Evolutionary conservation across 2,113 vertebrate genomes (phyloP).

Genomic region (Physeter macrocephalus): DNA sequence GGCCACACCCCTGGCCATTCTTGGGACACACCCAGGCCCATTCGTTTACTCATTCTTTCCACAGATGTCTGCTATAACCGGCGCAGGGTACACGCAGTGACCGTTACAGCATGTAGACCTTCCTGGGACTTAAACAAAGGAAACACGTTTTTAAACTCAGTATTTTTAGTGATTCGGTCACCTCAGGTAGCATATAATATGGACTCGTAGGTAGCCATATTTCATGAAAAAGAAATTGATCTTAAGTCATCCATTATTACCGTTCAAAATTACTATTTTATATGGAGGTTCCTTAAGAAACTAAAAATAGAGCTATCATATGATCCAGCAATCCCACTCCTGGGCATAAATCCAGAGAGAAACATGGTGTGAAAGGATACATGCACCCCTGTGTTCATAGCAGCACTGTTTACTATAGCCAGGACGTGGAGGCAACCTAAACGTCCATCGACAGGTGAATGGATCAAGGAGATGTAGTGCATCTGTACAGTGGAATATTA

Average conservation of each 20-base stretch:
- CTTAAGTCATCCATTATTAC: not conserved
- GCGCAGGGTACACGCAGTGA: rapidly evolving
- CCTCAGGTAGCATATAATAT: not conserved
- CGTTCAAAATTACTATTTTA: not conserved
- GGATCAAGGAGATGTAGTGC: rapidly evolving
- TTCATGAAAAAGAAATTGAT: not conserved
- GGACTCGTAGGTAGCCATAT: not conserved
- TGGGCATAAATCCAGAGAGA: not conserved
- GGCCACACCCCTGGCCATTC: rapidly evolving
- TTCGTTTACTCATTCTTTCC: too few relatives aligned
- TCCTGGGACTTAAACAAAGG: not conserved
- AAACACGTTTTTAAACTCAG: not conserved
- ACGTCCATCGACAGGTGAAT: not conserved
- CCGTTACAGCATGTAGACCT: rapidly evolving
- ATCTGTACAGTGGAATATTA: not conserved
- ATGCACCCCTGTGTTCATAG: rapidly evolving
- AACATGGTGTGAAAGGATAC: not conserved
- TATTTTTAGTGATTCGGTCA: not conserved
- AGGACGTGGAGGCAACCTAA: not conserved
- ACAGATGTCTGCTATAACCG: rapidly evolving
- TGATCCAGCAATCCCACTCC: not conserved
- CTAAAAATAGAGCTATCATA: not conserved
- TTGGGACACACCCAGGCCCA: not conserved
- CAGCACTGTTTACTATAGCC: not conserved
- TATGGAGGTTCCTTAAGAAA: not conserved